Conservation (phyloP, 2,888 invertebrate species). For the Plagodis pulveraria region DNA sequence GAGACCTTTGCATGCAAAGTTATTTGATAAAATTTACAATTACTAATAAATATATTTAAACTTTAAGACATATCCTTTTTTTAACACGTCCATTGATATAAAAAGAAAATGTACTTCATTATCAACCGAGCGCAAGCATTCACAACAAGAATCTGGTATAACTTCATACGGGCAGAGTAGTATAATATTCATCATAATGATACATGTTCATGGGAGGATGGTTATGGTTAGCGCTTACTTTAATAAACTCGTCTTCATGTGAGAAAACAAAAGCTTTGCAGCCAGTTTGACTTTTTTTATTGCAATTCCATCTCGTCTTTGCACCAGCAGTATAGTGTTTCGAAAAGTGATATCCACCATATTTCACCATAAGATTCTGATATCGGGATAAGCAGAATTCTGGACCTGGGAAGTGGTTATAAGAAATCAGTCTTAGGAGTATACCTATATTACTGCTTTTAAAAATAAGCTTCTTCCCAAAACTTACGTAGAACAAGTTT, state of each 20-base stretch:
- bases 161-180: neutral
- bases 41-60: too few relatives aligned
- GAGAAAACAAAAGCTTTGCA: slow-evolving; percentile 10
- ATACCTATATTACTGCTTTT: too few relatives aligned
- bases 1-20: too few relatives aligned
- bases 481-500: too few relatives aligned
- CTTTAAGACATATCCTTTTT: too few relatives aligned
- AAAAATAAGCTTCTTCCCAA: too few relatives aligned
- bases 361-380: slow-evolving; percentile 7
- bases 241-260: slow-evolving; percentile 2
- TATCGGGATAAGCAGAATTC: neutral
- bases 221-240: slow-evolving; percentile 10
- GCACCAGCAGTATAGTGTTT: neutral
- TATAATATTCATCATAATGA: neutral
- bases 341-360: slow-evolving; percentile 2
- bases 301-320: slow-evolving; percentile 6
- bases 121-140: neutral
- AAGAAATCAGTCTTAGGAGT: too few relatives aligned
- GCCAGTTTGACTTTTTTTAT: neutral
- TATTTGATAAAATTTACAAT: too few relatives aligned
- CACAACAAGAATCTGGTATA: neutral
- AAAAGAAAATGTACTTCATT: too few relatives aligned
- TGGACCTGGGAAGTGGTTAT: slow-evolving; percentile 1
- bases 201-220: slow-evolving; percentile 15
- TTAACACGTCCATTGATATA: too few relatives aligned